A percentile compares a stretch with the other conserved stretches of the same genome.
These are phyloP conservation scores for Drosophila subpulchrella DNA, from an alignment of 1,140 invertebrate genomes.

Conservation along the genomic window DNA sequence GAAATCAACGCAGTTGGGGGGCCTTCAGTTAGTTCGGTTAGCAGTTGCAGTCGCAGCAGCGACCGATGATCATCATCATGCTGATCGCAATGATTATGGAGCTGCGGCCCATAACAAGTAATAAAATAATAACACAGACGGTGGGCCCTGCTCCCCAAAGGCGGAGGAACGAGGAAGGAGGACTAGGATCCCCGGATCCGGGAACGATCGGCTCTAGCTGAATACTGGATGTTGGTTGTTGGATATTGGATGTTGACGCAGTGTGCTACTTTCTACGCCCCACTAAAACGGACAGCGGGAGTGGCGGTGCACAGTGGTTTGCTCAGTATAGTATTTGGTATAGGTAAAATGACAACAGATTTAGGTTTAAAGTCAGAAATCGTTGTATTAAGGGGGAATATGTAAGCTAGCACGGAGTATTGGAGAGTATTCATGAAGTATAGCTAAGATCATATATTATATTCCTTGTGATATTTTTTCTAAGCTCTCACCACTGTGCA, in stretches of 20 bases:
- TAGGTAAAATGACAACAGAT: no score
- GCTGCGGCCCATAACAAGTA: constrained; percentile 78
- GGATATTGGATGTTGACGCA: constrained; percentile 24
- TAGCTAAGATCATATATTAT: no score
- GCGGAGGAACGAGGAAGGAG: constrained; percentile 34
- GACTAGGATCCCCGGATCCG: constrained; percentile 25
- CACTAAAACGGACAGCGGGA: constrained; percentile 38
- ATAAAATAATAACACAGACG: constrained; percentile 83
- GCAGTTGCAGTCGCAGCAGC: constrained; percentile 19
- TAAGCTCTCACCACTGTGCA: constrained; percentile 35
- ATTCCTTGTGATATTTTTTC: background rate
- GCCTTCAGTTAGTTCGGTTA: constrained; percentile 33
- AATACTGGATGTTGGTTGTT: background rate
- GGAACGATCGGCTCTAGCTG: constrained; percentile 13
- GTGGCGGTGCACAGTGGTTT: constrained; percentile 39
- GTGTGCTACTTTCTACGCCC: constrained; percentile 76
- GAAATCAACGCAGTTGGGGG: constrained; percentile 82
- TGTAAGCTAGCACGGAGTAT: no score
- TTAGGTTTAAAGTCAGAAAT: no score
- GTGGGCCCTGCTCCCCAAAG: constrained; percentile 54
- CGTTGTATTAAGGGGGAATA: background rate
- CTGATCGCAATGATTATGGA: constrained; percentile 51
- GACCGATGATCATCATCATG: constrained; percentile 47
- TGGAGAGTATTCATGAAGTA: no score
- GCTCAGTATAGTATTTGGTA: no score